Base-by-base conservation (phyloP, 2,797 vertebrate species). In the Emydoidea blandingii region DNA sequence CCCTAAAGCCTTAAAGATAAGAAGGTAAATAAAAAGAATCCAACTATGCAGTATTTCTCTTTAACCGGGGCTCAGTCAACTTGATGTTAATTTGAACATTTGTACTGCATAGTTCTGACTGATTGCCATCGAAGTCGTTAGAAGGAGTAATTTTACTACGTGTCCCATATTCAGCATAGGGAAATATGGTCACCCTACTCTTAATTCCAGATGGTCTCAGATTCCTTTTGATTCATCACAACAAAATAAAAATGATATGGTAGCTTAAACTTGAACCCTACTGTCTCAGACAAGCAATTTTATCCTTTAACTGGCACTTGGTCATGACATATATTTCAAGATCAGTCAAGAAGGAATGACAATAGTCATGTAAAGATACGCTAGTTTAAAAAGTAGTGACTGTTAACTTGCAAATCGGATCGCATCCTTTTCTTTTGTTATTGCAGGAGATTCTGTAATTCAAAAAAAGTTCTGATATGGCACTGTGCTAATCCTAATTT, bases 261-360 rank as follows among this genome's bases (percentile, higher is more conserved):
- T 25, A 81, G 83, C 44, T 83, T 86, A 86, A 65, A 50, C 52
- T 80, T 89, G 23, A 44, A 91, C 47, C 72, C 65, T 74, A 37
- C n/a, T 4, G 19, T 50, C 52, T 88, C 62, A 18, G 0, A 11
- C n/a, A 78, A 90, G 57, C 19, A 54, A 50, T 86, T 14, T 80
- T 57, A 57, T 92, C 84, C 87, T 87, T 83, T 83, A 72, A 19
- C 47, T 81, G 1, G 5, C 68, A 23, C 88, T 92, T 90, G 72
- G 86, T 34, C 23, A 0, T 16, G 4, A 8, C 0, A 11, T 8
- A 9, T 7, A 3, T 59, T 83, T 57, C 79, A 47, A 65, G 53
- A 31, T 47, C 52, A 91, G 49, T 29, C 44, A 83, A 41, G 37
- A 54, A 29, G 56, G 49, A 86, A 16, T 18, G 10, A 7, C 29